Conservation (phyloP, 2,797 vertebrate genomes). For the Borostomias antarcticus region DNA sequence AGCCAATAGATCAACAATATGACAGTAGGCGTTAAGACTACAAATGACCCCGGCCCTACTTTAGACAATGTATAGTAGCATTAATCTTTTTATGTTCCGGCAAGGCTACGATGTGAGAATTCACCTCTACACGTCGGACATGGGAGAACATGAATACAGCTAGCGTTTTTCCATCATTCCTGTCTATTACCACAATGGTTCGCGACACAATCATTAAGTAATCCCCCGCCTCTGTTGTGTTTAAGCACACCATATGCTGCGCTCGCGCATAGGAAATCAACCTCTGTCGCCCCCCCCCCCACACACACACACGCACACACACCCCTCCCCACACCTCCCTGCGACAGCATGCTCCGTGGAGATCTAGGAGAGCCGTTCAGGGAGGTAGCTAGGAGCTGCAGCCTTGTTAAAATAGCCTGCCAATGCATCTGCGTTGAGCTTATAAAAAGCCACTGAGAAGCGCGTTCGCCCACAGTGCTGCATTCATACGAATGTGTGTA, state of each 20-base stretch:
- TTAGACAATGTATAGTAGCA: neutral
- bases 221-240: slow-evolving; percentile 51
- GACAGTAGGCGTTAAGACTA: neutral
- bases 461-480: slow-evolving; percentile 65
- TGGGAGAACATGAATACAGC: slow-evolving; percentile 1
- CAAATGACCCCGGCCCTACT: neutral
- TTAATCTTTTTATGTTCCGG: neutral
- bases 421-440: slow-evolving; percentile 64
- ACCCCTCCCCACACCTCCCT: neutral
- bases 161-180: slow-evolving; percentile 16
- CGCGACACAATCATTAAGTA: slow-evolving; percentile 48
- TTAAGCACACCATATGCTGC: slow-evolving; percentile 57
- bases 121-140: neutral
- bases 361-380: slow-evolving; percentile 54
- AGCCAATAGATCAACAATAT: slow-evolving; percentile 19
- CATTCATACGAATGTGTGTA: slow-evolving; percentile 70
- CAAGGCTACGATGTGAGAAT: neutral
- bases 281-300: slow-evolving; percentile 15
- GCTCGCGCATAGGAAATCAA: slow-evolving; percentile 57
- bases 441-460: slow-evolving; percentile 69
- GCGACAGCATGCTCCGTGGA: slow-evolving; percentile 30
- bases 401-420: slow-evolving; percentile 75
- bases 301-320: neutral
- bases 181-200: slow-evolving; percentile 35
- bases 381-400: slow-evolving; percentile 32